Evolutionary conservation across 2,888 invertebrate genomes (phyloP), one percentile per base, ranked within the genome.

Genomic region (Parnassius mnemosyne): DNA sequence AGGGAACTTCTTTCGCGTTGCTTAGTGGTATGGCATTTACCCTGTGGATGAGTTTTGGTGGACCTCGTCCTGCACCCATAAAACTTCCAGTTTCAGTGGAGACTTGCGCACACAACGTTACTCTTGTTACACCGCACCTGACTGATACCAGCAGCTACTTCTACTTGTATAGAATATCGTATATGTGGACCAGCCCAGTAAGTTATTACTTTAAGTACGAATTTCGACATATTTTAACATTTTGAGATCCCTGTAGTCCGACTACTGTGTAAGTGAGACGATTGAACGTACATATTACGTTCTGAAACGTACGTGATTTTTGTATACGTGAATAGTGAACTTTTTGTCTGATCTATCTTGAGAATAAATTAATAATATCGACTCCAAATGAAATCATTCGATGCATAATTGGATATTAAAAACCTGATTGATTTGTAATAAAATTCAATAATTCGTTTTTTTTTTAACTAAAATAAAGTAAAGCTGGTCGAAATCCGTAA

Each of bases 1-100:
- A 95, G 94, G 97, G 97, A 42, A 95, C 94, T 0, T 87, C 95
- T 10, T 73, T 89, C 11, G 97, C 95, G 0, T 83, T 96, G 2
- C 55, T 94, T 0, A 73, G 87, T 7, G 95, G 96, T 0, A 89
- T 97, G 65, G 84, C 91, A 0, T 76, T 96, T 59, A 94, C 95
- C 1, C 89, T 97, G 53, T 97, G 96, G 96, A 94, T 97, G 69
- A 97, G 96, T 57, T 96, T 98, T 79, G 97, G 97, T 0, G 93
- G 94, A 5, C 96, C 97, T 0, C 95, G 95, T 95, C 97, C 0
- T 94, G 94, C 69, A 95, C 78, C 93, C 0, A 80, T 83, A 9
- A 89, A 83, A 55, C 76, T 96, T 51, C 93, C 94, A 0, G 87
- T 94, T 51, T 92, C 92, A 12, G 92, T 88, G 0, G 93, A 90